phyloP scores from a whole-genome alignment of 2,113 vertebrate genomes.

The Saccopteryx leptura region DNA sequence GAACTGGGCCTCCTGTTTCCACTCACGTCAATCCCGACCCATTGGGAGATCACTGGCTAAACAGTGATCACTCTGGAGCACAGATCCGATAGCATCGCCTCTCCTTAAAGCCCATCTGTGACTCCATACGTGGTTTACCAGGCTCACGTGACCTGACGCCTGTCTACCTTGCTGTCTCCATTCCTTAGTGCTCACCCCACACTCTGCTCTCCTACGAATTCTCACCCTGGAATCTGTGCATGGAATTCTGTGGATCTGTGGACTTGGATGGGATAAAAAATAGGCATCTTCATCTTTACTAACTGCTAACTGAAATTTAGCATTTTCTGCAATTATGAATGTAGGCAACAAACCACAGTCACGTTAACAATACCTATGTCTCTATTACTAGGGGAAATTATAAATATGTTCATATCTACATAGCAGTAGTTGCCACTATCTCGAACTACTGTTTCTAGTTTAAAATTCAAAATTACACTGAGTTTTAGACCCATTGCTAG shows the following conservation, averaged over 20 bases:
- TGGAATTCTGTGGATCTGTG: not conserved
- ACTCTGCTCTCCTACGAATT: not conserved
- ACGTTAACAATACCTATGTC: not conserved
- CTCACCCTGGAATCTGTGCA: not conserved
- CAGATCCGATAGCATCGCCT: no score
- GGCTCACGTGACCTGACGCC: fast-evolving
- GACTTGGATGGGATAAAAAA: not conserved
- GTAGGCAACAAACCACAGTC: not conserved
- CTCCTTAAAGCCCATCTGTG: not conserved
- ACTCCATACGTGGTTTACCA: not conserved
- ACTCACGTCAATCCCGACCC: not conserved
- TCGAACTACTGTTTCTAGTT: not conserved
- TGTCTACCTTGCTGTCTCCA: not conserved
- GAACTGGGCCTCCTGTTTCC: not conserved
- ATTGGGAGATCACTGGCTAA: not conserved
- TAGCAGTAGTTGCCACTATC: not conserved
- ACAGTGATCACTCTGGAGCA: not conserved
- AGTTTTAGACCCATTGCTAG: not conserved
- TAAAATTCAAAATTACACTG: not conserved
- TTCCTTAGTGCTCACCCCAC: not conserved
- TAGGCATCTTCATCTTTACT: not conserved
- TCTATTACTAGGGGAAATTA: not conserved
- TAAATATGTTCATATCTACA: not conserved
- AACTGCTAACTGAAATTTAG: not conserved
- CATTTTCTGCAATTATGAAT: not conserved